phyloP scores from a whole-genome alignment of 2,888 invertebrate species.

The Leucophenga maculata region DNA sequence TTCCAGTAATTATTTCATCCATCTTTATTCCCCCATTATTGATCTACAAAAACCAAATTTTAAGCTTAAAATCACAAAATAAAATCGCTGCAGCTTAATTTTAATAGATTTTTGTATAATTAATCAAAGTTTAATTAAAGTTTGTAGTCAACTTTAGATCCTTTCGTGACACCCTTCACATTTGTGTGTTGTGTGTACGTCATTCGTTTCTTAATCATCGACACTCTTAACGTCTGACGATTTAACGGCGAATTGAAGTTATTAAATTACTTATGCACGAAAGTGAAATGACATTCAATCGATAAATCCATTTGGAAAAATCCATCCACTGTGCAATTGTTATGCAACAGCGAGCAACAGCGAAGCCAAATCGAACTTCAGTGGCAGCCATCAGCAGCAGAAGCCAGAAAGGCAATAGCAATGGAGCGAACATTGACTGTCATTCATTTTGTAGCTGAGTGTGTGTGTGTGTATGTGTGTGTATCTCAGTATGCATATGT shows the following conservation, averaged over 20 bases:
- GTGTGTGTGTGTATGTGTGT: slow-evolving; percentile 25
- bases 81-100: too few species aligned
- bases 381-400: slow-evolving; percentile 23
- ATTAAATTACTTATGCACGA: slow-evolving; percentile 27
- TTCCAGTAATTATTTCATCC: too few species aligned
- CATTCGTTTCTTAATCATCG: too few species aligned
- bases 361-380: slow-evolving; percentile 13
- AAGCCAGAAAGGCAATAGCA: neutral
- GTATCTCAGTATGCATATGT: slow-evolving; percentile 28
- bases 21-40: too few species aligned
- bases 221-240: neutral
- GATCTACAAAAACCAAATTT: too few species aligned
- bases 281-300: slow-evolving; percentile 43
- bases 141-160: too few species aligned
- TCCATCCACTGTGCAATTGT: slow-evolving; percentile 38
- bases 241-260: slow-evolving; percentile 23
- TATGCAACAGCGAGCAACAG: slow-evolving; percentile 46
- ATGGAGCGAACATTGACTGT: slow-evolving; percentile 8
- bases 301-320: slow-evolving; percentile 33
- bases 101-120: too few species aligned
- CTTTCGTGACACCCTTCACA: neutral
- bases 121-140: too few species aligned
- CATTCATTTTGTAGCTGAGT: neutral
- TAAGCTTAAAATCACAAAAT: too few species aligned
- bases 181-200: neutral